These are phyloP conservation scores for Psix sp. DNA, from an alignment of 1,140 invertebrate species.

Conservation along the genomic window DNA sequence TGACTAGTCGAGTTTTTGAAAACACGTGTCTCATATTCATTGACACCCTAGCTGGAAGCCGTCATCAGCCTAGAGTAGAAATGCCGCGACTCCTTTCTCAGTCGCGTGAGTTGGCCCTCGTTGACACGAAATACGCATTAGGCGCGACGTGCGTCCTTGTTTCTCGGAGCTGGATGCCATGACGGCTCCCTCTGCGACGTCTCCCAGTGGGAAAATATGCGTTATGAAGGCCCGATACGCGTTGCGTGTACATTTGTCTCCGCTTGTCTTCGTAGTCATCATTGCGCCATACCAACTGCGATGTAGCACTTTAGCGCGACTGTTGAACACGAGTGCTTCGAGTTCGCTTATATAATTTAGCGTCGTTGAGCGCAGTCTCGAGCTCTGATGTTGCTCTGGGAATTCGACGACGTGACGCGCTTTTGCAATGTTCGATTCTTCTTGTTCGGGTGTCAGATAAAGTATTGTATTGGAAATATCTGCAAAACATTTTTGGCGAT, in stretches of 20 bases:
- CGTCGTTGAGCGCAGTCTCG: conserved; percentile 8
- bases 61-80: conserved; percentile 50
- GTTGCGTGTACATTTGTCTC: conserved; percentile 57
- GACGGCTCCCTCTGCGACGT: conserved; percentile 31
- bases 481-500: too few relatives aligned
- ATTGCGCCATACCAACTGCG: conserved; percentile 39
- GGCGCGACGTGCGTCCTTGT: conserved; percentile 65
- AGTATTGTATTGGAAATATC: too few relatives aligned
- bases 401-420: conserved; percentile 28
- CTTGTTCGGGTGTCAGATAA: not conserved
- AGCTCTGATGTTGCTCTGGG: conserved; percentile 22
- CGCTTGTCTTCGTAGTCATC: conserved; percentile 50
- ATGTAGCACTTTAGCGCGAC: conserved; percentile 56
- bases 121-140: conserved; percentile 74
- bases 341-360: conserved; percentile 58
- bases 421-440: conserved; percentile 11
- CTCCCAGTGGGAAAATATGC: conserved; percentile 56
- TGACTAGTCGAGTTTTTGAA: too few relatives aligned
- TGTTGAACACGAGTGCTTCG: conserved; percentile 55
- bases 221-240: conserved; percentile 55
- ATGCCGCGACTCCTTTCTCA: conserved; percentile 58
- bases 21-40: conserved; percentile 72
- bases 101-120: conserved; percentile 61
- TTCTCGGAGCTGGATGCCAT: conserved; percentile 45
- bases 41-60: conserved; percentile 44